Evolutionary conservation across 1,140 invertebrate species (phyloP).

Genomic region (Phymastichus coffea): DNA sequence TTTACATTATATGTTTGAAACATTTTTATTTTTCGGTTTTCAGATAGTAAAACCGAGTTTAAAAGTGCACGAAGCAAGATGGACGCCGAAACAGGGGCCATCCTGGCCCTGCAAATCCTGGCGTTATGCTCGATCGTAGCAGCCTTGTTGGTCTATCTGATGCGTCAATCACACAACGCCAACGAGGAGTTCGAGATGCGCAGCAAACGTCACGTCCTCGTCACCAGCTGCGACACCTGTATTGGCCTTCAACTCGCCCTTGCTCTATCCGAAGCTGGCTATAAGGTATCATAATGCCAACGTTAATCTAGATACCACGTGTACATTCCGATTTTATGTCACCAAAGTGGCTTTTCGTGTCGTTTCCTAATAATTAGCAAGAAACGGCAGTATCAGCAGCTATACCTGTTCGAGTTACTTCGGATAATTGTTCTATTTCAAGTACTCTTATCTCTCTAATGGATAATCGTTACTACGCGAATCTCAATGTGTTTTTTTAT

Average conservation of each 20-base stretch:
- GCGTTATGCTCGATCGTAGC: constrained; percentile 77
- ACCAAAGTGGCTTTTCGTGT: background rate
- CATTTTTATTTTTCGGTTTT: too few relatives aligned
- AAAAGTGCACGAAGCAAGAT: too few relatives aligned
- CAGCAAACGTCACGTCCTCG: constrained; percentile 60
- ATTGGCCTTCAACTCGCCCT: constrained; percentile 68
- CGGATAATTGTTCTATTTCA: too few relatives aligned
- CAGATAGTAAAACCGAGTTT: too few relatives aligned
- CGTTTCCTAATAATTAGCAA: too few relatives aligned
- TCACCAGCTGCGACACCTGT: constrained; percentile 76
- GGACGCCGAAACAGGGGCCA: constrained; percentile 75
- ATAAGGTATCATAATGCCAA: constrained; percentile 39
- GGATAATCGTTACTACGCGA: too few relatives aligned
- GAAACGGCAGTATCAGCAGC: too few relatives aligned
- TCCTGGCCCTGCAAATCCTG: constrained; percentile 73
- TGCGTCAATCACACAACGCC: constrained; percentile 69
- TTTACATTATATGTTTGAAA: too few relatives aligned
- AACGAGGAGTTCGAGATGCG: constrained; percentile 46
- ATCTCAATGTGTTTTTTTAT: too few relatives aligned
- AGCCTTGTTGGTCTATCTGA: constrained; percentile 71
- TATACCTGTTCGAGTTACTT: too few relatives aligned
- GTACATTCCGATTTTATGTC: too few relatives aligned
- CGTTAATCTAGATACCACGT: background rate
- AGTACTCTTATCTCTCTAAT: too few relatives aligned
- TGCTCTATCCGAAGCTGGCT: constrained; percentile 48